Conservation (phyloP, 2,888 invertebrate genomes). For the Ophion obscuratus region DNA sequence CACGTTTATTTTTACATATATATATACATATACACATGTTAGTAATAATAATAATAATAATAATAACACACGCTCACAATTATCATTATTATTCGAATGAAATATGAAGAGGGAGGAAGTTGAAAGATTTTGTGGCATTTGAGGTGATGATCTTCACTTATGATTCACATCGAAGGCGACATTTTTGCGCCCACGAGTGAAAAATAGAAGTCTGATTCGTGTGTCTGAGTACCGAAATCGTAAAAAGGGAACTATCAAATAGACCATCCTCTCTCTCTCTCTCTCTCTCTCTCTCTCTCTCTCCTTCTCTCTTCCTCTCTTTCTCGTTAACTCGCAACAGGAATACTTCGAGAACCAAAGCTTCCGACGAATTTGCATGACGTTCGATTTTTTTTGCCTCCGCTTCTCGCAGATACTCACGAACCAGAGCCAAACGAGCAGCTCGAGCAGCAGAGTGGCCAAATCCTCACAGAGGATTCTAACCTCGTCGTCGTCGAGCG, state of each 20-base stretch:
- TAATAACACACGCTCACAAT: too few species aligned
- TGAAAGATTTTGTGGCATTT: conserved; percentile 28
- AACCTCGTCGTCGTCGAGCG: conserved; percentile 85
- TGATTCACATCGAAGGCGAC: conserved; percentile 56
- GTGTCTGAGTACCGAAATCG: conserved; percentile 35
- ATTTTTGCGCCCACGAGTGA: conserved; percentile 48
- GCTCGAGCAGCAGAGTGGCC: conserved; percentile 85
- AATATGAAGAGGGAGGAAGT: conserved; percentile 27
- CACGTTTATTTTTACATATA: too few species aligned
- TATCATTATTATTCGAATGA: not conserved
- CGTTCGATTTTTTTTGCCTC: conserved; percentile 68
- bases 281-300: conserved; percentile 8
- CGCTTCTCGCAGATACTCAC: conserved; percentile 79
- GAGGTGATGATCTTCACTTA: conserved; percentile 52
- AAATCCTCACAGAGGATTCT: conserved; percentile 86
- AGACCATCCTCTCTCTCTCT: not conserved
- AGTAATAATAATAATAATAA: too few species aligned
- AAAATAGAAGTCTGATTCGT: conserved; percentile 62
- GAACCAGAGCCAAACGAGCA: conserved; percentile 85
- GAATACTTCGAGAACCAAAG: conserved; percentile 22
- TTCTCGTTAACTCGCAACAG: not conserved
- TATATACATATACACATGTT: too few species aligned
- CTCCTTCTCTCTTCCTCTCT: not conserved
- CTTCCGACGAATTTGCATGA: conserved; percentile 21
- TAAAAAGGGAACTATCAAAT: conserved; percentile 1